These are phyloP conservation scores for Dusona sp. DNA, from an alignment of 2,888 invertebrate genomes.

Conservation along the genomic window DNA sequence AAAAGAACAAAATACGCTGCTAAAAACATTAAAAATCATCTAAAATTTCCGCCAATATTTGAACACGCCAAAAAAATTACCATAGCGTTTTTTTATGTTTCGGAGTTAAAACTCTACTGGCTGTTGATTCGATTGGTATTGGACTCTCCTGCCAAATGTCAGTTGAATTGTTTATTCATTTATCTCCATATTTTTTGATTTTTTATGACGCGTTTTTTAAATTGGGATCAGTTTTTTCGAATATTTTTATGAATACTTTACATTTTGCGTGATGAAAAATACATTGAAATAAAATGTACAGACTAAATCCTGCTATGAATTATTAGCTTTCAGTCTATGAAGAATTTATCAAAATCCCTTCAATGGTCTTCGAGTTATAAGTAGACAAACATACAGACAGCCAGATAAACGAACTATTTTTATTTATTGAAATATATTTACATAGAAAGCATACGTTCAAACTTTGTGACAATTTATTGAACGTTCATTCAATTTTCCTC, in stretches of 20 bases:
- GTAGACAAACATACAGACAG: background rate
- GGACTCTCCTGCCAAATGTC: background rate
- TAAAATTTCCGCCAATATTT: too few species aligned
- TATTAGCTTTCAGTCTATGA: background rate
- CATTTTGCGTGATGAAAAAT: too few species aligned
- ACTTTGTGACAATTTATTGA: background rate
- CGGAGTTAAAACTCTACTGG: background rate
- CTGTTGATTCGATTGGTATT: background rate
- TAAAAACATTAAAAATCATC: background rate
- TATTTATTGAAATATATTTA: background rate
- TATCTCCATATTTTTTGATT: too few species aligned
- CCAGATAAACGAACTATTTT: background rate
- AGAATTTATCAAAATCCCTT: background rate
- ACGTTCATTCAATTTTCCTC: constrained; percentile 18
- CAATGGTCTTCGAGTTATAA: background rate
- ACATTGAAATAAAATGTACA: too few species aligned
- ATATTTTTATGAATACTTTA: too few species aligned
- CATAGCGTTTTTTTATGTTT: background rate
- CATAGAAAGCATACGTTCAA: background rate
- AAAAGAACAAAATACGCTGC: background rate
- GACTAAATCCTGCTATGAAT: too few species aligned
- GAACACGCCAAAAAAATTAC: too few species aligned
- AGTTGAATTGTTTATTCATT: too few species aligned
- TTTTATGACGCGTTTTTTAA: too few species aligned
- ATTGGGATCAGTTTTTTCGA: too few species aligned